phyloP scores from a whole-genome alignment of 2,888 invertebrate genomes.

The Ypsolopha sequella region DNA sequence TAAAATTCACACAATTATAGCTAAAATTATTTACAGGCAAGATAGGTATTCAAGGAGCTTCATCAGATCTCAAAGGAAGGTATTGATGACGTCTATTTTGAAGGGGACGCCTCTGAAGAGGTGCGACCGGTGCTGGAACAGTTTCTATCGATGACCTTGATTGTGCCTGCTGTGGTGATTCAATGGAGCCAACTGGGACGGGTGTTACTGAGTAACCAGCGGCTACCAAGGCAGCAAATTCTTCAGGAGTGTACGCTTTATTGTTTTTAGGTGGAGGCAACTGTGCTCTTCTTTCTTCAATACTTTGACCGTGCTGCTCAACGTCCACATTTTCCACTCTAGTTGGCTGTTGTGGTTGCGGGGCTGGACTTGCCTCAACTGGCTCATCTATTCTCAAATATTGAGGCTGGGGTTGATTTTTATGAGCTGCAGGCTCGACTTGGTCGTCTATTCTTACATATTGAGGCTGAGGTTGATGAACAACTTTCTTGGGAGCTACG shows the following conservation, averaged over 20 bases:
- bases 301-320: conserved; percentile 39
- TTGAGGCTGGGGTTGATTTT: conserved; percentile 20
- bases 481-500: conserved; percentile 38
- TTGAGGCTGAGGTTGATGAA: not conserved
- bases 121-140: conserved; percentile 27
- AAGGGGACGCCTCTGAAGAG: conserved; percentile 23
- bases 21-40: conserved; percentile 43
- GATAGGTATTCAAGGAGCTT: conserved; percentile 41
- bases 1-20: conserved; percentile 35
- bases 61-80: conserved; percentile 55
- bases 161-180: conserved; percentile 37
- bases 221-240: conserved; percentile 57
- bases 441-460: conserved; percentile 2
- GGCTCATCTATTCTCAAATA: conserved; percentile 24
- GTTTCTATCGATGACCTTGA: conserved; percentile 38
- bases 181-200: conserved; percentile 44
- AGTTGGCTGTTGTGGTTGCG: conserved; percentile 15
- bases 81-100: conserved; percentile 51
- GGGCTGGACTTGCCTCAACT: conserved; percentile 14
- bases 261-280: conserved; percentile 63
- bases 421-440: conserved; percentile 5
- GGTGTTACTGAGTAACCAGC: conserved; percentile 65
- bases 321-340: conserved; percentile 27
- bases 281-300: conserved; percentile 49
- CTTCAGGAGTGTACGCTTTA: conserved; percentile 63